Conservation (phyloP, 2,888 invertebrate species). For the Lasioglossum morio region DNA sequence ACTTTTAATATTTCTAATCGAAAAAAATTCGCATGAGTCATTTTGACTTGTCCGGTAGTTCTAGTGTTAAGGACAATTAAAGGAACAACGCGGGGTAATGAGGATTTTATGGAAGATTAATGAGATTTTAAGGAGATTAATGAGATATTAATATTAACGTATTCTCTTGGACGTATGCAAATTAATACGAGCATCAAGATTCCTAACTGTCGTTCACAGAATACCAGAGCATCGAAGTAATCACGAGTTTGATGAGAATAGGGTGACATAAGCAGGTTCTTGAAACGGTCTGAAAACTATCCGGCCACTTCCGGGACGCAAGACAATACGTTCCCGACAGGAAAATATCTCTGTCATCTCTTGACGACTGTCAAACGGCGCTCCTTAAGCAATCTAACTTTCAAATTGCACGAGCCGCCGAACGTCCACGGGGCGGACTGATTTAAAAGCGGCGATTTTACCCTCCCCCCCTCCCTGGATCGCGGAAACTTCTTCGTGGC, state of each 20-base stretch:
- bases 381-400: constrained; percentile 54
- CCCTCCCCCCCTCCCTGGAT: too few relatives aligned
- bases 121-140: too few relatives aligned
- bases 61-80: not conserved
- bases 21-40: too few relatives aligned
- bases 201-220: not conserved
- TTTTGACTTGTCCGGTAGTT: too few relatives aligned
- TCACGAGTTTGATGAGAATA: not conserved
- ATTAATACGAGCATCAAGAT: not conserved
- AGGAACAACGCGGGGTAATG: not conserved
- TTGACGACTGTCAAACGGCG: constrained; percentile 34
- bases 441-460: constrained; percentile 49
- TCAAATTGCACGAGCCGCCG: constrained; percentile 42
- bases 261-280: not conserved
- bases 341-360: not conserved
- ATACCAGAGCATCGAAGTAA: not conserved
- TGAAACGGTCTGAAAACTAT: not conserved
- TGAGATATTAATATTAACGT: not conserved
- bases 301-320: not conserved
- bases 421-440: constrained; percentile 30
- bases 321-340: not conserved
- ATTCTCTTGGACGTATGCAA: not conserved
- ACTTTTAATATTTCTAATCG: too few relatives aligned
- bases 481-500: constrained; percentile 10
- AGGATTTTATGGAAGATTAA: not conserved